Base-by-base conservation (phyloP, 2,888 invertebrate genomes). In the Malachius bipustulatus region DNA sequence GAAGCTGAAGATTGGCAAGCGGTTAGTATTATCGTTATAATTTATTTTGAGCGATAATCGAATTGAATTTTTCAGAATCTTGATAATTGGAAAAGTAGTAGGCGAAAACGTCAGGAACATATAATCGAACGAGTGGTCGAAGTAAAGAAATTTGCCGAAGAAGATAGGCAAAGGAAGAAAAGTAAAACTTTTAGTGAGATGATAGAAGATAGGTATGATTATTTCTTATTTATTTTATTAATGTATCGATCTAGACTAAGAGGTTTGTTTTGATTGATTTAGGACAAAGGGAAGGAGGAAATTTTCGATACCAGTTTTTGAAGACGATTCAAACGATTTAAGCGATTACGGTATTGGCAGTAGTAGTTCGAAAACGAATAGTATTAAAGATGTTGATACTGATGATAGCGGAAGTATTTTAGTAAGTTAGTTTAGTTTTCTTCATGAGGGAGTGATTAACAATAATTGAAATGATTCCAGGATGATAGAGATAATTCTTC, bases 101-200 rank as follows among this genome's bases (percentile, higher is more conserved):
- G 91, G 53, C 78, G 90, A 73, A 88, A 90, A 77, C 77, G 84
- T 37, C 87, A 88, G 51, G 87, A 88, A 55, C 85, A 87, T 61
- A 87, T 87, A 48, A 85, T 88, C 55, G 87, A 87, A 64, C 73
- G 88, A 47, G 85, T 85, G 48, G 85, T 87, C 45, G 88, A 89
- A 65, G 85, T 87, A 50, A 84, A 87, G 54, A 82, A 84, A 60
- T 71, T 84, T 57, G 85, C 88, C 64, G 56, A 56, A 46, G 71
- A 78, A 59, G 73, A 73, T 56, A 73, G 80, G 60, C 64, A 68
- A 47, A 73, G 82, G 50, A 73, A 79, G 52, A 82, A 81, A 69
- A 82, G 78, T 64, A 91, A 91, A 70, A 91, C 91, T 44, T 91
- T 90, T 71, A 85, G 79, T 58, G 90, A 93, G 67, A 91, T 93